phyloP scores from a whole-genome alignment of 2,888 invertebrate species.

The Rhimphoctona megacephalus region DNA sequence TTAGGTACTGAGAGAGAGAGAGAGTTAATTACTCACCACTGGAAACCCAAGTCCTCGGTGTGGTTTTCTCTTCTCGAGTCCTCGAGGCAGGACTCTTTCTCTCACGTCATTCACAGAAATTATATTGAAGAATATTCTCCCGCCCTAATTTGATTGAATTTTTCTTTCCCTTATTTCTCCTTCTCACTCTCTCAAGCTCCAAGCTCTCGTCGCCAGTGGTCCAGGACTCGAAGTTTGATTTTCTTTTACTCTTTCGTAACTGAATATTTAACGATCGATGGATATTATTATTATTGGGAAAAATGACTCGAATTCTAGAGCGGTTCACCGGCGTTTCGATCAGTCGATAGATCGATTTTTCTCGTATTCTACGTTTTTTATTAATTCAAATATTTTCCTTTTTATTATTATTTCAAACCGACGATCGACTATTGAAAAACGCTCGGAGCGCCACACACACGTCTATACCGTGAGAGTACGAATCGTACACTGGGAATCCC shows the following conservation, averaged over 20 bases:
- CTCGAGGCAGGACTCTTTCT: conserved; percentile 64
- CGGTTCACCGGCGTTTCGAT: neutral
- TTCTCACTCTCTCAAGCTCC: neutral
- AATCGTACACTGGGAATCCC: conserved; percentile 71
- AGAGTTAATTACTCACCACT: conserved; percentile 52
- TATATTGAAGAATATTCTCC: conserved; percentile 23
- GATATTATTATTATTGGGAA: neutral
- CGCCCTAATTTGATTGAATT: neutral
- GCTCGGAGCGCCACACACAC: conserved; percentile 22
- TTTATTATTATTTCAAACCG: conserved; percentile 10
- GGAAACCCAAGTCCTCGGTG: conserved; percentile 60
- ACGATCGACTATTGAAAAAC: conserved; percentile 12
- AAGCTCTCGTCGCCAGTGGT: conserved; percentile 3
- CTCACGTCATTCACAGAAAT: conserved; percentile 68
- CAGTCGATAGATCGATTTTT: neutral
- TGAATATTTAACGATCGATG: neutral
- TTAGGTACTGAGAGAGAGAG: neutral
- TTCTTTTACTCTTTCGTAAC: conserved; percentile 1
- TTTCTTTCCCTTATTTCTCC: neutral
- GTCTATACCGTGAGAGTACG: conserved; percentile 65
- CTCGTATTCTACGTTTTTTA: neutral
- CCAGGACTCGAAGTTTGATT: conserved; percentile 8
- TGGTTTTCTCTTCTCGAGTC: conserved; percentile 57
- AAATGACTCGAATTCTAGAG: neutral
- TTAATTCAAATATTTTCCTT: neutral